Evolutionary conservation across 1,140 invertebrate species (phyloP).

Genomic region (Batillaria attramentaria): DNA sequence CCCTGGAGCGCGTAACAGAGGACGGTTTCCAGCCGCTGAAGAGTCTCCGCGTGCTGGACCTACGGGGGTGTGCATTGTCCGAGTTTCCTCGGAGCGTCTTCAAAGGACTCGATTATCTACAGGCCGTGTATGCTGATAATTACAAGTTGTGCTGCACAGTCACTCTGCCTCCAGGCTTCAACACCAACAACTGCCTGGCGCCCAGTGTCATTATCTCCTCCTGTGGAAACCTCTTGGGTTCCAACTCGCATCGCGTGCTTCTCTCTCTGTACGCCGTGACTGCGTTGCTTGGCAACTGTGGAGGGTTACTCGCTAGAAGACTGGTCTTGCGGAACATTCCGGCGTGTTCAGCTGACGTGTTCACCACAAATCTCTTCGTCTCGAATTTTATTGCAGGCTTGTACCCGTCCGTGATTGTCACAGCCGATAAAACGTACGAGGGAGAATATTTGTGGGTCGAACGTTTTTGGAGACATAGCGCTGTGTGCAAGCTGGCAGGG

Average conservation of each 20-base stretch:
- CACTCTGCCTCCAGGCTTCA: neutral
- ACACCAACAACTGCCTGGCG: neutral
- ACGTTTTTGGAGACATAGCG: neutral
- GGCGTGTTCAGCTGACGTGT: neutral
- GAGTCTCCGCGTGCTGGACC: neutral
- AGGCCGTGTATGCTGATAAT: conserved; percentile 11
- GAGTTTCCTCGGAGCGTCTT: neutral
- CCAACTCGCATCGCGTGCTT: neutral
- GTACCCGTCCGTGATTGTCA: neutral
- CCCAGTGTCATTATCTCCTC: conserved; percentile 15
- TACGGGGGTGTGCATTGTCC: neutral
- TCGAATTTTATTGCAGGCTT: neutral
- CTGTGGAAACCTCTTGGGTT: neutral
- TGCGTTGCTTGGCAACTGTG: conserved; percentile 44
- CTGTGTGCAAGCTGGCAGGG: neutral
- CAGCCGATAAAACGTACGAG: neutral
- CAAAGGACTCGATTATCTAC: neutral
- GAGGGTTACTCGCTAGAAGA: conserved; percentile 38
- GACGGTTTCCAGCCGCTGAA: neutral
- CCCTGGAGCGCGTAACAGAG: neutral
- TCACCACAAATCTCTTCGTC: neutral
- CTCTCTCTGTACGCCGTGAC: neutral
- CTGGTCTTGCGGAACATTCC: conserved; percentile 15
- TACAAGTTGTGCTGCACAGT: conserved; percentile 6
- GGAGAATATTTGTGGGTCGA: neutral